phyloP scores from a whole-genome alignment of 2,113 vertebrate genomes.

The Rutilus rutilus region DNA sequence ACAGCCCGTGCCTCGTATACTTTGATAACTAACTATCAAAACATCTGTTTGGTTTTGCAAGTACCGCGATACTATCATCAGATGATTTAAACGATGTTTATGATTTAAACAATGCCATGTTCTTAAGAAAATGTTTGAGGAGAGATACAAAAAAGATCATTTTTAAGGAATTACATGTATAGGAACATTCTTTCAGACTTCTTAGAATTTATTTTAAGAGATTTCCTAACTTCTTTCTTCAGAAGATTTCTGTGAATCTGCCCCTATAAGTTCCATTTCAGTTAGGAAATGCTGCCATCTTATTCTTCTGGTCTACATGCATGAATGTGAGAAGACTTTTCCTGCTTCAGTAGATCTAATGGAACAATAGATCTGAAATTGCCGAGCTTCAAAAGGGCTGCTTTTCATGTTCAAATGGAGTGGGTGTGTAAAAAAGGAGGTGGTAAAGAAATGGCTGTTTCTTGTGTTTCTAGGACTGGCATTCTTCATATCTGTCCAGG shows the following conservation, averaged over 20 bases:
- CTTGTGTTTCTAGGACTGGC: slow-evolving; percentile 37
- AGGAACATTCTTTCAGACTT: background rate
- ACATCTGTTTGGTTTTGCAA: too few relatives aligned
- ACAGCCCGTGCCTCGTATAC: too few relatives aligned
- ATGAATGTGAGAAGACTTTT: background rate
- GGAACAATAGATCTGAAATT: slow-evolving; percentile 30
- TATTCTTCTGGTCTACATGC: background rate
- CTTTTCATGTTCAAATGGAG: slow-evolving; percentile 25
- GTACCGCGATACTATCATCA: too few relatives aligned
- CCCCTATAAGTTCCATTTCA: background rate
- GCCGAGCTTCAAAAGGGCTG: slow-evolving; percentile 12
- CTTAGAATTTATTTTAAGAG: background rate
- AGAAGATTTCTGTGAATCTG: background rate
- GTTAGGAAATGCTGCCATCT: background rate
- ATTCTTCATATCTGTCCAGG: slow-evolving; percentile 34
- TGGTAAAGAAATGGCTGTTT: background rate
- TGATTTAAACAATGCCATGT: background rate
- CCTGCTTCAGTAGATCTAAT: background rate
- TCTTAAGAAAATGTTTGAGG: background rate
- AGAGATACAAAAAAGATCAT: too few relatives aligned
- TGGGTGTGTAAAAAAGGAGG: slow-evolving; percentile 20
- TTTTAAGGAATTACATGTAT: background rate
- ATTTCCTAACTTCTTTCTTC: background rate
- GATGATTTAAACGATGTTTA: background rate
- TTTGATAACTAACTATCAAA: too few relatives aligned